Evolutionary conservation across 2,113 vertebrate genomes (phyloP).

Genomic region (Thymallus thymallus): DNA sequence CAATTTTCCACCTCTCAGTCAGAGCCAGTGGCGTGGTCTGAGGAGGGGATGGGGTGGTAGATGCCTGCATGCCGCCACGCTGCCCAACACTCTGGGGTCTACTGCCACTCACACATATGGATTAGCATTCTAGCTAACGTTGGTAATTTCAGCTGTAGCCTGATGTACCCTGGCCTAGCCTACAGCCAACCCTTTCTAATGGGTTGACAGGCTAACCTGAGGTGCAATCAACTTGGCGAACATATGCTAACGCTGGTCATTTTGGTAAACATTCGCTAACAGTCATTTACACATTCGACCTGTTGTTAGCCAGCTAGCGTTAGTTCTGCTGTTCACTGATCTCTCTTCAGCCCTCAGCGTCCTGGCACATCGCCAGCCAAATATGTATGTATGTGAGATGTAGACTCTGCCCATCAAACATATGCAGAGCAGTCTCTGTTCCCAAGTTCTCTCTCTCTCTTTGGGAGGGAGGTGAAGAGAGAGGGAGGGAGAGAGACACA

Average conservation of each 20-base stretch:
- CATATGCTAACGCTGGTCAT: not conserved
- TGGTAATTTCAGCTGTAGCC: too few relatives aligned
- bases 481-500: not conserved
- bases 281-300: not conserved
- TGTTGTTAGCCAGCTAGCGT: not conserved
- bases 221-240: not conserved
- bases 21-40: conserved; percentile 5
- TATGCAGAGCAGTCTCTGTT: too few relatives aligned
- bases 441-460: too few relatives aligned
- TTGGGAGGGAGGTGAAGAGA: not conserved
- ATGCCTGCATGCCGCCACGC: not conserved
- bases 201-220: not conserved
- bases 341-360: not conserved
- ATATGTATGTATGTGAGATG: too few relatives aligned
- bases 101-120: not conserved
- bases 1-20: conserved; percentile 21
- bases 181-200: not conserved
- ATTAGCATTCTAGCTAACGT: not conserved
- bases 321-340: not conserved
- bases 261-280: not conserved
- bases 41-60: not conserved
- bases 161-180: not conserved
- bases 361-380: too few relatives aligned
- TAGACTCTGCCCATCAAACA: too few relatives aligned
- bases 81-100: not conserved